phyloP scores from a whole-genome alignment of 2,888 invertebrate species.

The Drosophila acutilabella region DNA sequence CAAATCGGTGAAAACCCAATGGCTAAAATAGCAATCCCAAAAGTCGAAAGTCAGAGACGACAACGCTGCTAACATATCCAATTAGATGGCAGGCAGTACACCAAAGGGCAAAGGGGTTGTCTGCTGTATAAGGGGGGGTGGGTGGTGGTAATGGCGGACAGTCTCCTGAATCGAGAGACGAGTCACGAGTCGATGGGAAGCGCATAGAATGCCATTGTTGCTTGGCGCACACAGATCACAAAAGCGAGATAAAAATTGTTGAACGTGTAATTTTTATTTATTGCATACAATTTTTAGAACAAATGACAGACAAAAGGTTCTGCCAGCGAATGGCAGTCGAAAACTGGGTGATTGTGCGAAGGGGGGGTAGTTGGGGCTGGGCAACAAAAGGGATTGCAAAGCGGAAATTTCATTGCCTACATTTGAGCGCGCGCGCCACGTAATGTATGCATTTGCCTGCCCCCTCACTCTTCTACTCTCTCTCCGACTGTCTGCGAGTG shows the following conservation, averaged over 20 bases:
- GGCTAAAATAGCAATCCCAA: conserved; percentile 31
- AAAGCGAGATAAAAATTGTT: conserved; percentile 71
- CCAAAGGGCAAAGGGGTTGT: too few species aligned
- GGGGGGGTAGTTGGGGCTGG: not conserved
- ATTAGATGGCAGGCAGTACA: conserved; percentile 59
- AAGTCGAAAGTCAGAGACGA: conserved; percentile 62
- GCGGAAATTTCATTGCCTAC: conserved; percentile 68
- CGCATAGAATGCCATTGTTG: conserved; percentile 53
- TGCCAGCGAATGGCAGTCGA: conserved; percentile 21
- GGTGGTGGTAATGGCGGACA: not conserved
- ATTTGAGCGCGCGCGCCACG: conserved; percentile 54
- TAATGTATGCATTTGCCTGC: conserved; percentile 57
- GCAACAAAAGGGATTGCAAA: conserved; percentile 33
- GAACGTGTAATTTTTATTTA: conserved; percentile 81
- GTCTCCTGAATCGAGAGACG: not conserved
- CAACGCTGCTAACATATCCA: conserved; percentile 70
- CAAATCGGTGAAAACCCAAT: conserved; percentile 17
- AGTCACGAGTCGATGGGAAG: conserved; percentile 3
- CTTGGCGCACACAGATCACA: conserved; percentile 54
- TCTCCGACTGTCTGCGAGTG: conserved; percentile 28
- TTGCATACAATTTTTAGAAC: conserved; percentile 81
- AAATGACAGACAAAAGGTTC: conserved; percentile 78
- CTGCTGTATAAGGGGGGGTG: conserved; percentile 4
- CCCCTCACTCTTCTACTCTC: not conserved
- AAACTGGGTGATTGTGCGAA: not conserved